phyloP scores from a whole-genome alignment of 1,140 invertebrate genomes.

The Chironomus tepperi region DNA sequence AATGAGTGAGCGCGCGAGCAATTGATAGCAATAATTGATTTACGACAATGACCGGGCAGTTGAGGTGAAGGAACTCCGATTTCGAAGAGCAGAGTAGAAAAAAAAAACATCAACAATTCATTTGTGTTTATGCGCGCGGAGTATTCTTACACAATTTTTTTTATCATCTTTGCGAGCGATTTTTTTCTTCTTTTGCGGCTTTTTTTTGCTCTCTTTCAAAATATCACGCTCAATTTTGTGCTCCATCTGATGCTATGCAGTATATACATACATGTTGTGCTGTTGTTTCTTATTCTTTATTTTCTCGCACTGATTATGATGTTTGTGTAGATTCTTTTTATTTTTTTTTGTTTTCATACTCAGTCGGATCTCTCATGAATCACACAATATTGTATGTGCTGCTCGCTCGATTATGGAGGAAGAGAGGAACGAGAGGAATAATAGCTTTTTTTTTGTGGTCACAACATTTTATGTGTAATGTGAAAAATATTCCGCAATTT shows the following conservation, averaged over 20 bases:
- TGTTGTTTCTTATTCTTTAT: neutral
- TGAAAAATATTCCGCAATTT: too few relatives aligned
- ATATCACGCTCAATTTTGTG: neutral
- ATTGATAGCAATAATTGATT: slow-evolving; percentile 20
- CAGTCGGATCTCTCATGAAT: too few relatives aligned
- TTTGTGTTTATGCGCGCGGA: slow-evolving; percentile 14
- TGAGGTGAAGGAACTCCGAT: slow-evolving; percentile 20
- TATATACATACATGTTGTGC: neutral
- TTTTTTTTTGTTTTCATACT: too few relatives aligned
- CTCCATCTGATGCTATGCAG: neutral
- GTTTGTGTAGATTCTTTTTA: too few relatives aligned
- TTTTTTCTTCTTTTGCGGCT: neutral
- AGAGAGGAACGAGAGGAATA: too few relatives aligned
- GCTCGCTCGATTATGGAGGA: too few relatives aligned
- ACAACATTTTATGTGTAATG: too few relatives aligned
- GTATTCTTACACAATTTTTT: slow-evolving; percentile 20
- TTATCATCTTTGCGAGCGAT: slow-evolving; percentile 16
- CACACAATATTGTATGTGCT: too few relatives aligned
- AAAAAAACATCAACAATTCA: slow-evolving; percentile 23
- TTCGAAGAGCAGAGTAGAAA: neutral
- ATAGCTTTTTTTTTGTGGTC: too few relatives aligned
- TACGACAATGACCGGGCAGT: slow-evolving; percentile 19
- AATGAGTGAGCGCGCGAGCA: neutral
- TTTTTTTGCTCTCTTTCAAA: slow-evolving; percentile 13
- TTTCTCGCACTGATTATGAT: slow-evolving; percentile 10